Conservation (phyloP, 2,888 invertebrate species). For the Stomorhina lunata region DNA sequence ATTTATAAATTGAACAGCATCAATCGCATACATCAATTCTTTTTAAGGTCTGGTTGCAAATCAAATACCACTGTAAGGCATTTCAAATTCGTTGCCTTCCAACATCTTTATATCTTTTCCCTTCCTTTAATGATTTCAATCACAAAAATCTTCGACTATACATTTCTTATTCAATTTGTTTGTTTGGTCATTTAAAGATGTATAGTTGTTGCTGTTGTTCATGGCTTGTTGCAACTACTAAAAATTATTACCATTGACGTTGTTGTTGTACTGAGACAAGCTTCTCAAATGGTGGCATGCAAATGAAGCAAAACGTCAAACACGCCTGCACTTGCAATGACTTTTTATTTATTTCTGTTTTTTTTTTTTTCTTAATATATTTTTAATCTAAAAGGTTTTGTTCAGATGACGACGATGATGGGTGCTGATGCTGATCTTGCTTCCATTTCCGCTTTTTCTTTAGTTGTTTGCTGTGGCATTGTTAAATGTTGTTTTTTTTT, state of each 20-base stretch:
- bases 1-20: too few species aligned
- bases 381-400: constrained; percentile 9
- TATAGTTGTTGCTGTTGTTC: neutral
- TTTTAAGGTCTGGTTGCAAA: too few species aligned
- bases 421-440: constrained; percentile 34
- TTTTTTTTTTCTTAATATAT: neutral
- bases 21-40: too few species aligned
- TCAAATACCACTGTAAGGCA: neutral
- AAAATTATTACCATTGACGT: neutral
- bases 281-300: constrained; percentile 44
- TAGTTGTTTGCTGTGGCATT: neutral
- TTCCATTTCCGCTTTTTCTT: constrained; percentile 38
- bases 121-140: constrained; percentile 14
- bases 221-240: neutral
- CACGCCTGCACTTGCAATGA: constrained; percentile 56
- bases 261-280: constrained; percentile 22
- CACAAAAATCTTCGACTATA: neutral
- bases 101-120: neutral
- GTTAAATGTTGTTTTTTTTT: neutral
- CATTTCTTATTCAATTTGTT: constrained; percentile 47
- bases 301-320: constrained; percentile 60
- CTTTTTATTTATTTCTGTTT: constrained; percentile 3
- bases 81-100: neutral
- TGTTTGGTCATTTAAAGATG: constrained; percentile 53
- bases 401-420: too few species aligned